These are phyloP conservation scores for Pachycephus smyrnensis DNA, from an alignment of 2,888 invertebrate genomes.

Conservation along the genomic window DNA sequence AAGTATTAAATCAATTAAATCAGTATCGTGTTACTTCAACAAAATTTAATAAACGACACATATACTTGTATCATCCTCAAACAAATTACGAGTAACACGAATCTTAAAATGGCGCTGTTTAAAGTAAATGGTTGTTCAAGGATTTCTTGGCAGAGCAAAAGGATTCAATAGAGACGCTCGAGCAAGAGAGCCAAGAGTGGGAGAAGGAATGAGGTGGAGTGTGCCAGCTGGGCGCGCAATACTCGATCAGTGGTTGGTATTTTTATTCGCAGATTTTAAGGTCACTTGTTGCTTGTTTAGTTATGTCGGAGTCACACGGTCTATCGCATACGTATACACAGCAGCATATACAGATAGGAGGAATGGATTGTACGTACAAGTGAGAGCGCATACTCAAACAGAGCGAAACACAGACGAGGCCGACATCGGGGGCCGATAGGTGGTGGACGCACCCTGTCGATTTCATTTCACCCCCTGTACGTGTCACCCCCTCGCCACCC, in stretches of 20 bases:
- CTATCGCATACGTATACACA: slow-evolving; percentile 25
- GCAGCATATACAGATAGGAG: slow-evolving; percentile 28
- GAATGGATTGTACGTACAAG: neutral
- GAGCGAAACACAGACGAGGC: neutral
- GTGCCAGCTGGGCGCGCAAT: slow-evolving; percentile 45
- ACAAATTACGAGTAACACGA: neutral
- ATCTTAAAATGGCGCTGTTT: neutral
- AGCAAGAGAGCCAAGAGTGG: neutral
- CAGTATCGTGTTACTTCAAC: neutral
- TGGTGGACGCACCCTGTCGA: slow-evolving; percentile 61
- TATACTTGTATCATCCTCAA: neutral
- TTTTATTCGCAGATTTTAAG: slow-evolving; percentile 65
- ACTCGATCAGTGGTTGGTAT: slow-evolving; percentile 59
- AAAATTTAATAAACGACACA: neutral
- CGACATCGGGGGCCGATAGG: slow-evolving; percentile 58
- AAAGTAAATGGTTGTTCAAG: neutral
- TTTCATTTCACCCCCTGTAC: slow-evolving; percentile 53
- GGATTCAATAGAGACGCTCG: neutral
- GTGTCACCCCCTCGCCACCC: slow-evolving; percentile 19
- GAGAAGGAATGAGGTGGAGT: neutral
- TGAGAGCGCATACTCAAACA: neutral
- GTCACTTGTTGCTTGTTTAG: slow-evolving; percentile 67
- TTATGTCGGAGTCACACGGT: slow-evolving; percentile 50
- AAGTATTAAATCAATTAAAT: neutral
- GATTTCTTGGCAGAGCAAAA: neutral